phyloP scores from a whole-genome alignment of 2,113 vertebrate genomes.

The Cebus imitator region DNA sequence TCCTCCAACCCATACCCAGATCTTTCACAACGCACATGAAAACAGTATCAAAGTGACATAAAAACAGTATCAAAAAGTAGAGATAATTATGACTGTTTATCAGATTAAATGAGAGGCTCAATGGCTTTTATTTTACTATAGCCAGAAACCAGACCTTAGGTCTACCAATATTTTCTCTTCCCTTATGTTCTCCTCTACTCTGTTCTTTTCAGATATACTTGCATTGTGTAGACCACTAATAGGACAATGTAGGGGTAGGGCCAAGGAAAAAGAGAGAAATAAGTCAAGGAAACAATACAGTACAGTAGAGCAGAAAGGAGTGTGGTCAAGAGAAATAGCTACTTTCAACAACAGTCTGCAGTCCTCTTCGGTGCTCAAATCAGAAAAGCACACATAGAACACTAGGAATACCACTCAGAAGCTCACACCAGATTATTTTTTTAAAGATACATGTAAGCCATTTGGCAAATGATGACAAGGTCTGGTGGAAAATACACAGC shows the following conservation, averaged over 20 bases:
- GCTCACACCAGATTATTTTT: not conserved
- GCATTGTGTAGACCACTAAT: not conserved
- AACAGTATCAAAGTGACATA: not conserved
- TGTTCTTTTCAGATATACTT: not conserved
- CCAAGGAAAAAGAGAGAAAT: not conserved
- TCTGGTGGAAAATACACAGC: constrained; percentile 46
- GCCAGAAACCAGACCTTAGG: not conserved
- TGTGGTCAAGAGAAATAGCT: not conserved
- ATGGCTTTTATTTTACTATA: not conserved
- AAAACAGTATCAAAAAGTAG: not conserved
- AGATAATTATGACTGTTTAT: not conserved
- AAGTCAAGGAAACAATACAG: not conserved
- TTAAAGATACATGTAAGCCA: not conserved
- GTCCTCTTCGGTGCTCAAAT: not conserved
- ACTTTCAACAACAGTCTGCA: not conserved
- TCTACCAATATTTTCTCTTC: not conserved
- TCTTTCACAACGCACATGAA: not conserved
- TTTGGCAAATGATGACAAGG: constrained; percentile 48
- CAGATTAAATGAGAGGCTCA: not conserved
- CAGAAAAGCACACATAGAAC: not conserved
- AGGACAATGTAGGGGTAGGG: not conserved
- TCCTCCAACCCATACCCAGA: not conserved
- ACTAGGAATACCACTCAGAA: not conserved
- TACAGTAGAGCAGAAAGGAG: not conserved
- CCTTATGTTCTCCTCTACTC: not conserved